Conservation (phyloP, 2,797 vertebrate species). For the Otus scops region DNA sequence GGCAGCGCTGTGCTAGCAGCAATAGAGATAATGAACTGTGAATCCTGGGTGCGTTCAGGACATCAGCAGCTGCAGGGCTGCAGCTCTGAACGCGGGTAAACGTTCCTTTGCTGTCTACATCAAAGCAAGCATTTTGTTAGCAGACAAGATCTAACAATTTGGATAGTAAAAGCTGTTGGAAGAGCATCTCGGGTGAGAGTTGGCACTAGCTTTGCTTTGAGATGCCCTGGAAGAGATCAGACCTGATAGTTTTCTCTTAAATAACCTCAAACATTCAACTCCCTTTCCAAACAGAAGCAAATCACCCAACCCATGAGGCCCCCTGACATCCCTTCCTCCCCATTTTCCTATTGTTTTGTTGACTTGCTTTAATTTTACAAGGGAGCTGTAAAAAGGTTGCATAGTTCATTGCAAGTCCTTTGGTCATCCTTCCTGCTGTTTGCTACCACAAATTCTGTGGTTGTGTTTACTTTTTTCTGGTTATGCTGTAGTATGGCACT, state of each 20-base stretch:
- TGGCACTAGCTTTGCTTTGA: not conserved
- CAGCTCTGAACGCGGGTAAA: not conserved
- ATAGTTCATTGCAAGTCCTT: not conserved
- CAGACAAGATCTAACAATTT: not conserved
- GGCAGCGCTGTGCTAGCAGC: not conserved
- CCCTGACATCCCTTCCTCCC: not conserved
- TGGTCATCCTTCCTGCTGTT: not conserved
- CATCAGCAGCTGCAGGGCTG: not conserved
- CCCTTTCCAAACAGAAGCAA: not conserved
- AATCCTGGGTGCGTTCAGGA: not conserved
- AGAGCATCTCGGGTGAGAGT: not conserved
- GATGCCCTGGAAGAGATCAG: not conserved
- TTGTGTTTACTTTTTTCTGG: not conserved
- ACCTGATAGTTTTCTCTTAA: not conserved
- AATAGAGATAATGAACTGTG: not conserved
- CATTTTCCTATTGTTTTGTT: not conserved
- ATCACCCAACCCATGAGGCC: not conserved
- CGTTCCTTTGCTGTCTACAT: not conserved
- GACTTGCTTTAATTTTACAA: not conserved
- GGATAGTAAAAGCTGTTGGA: not conserved
- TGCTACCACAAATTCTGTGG: not conserved
- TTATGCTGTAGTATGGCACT: not conserved
- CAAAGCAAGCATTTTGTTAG: slow-evolving; percentile 14
- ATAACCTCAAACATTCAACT: not conserved
- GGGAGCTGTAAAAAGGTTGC: not conserved